phyloP scores from a whole-genome alignment of 2,797 vertebrate genomes.

The Helarctos malayanus region DNA sequence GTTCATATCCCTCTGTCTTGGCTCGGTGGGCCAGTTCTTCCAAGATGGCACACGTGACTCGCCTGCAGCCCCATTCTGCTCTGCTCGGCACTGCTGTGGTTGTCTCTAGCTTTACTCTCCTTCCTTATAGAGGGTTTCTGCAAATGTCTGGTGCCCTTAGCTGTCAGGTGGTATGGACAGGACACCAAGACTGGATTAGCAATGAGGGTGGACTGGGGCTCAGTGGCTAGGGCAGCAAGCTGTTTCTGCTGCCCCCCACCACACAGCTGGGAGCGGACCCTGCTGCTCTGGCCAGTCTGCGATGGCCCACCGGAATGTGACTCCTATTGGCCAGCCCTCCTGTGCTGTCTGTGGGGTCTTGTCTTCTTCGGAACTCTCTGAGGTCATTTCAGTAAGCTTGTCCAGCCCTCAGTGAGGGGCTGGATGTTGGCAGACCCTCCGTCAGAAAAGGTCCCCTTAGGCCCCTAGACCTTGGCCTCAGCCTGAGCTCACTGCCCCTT shows the following conservation, averaged over 20 bases:
- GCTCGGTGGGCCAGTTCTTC: neutral
- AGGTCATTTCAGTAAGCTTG: rapidly evolving
- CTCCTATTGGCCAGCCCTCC: neutral
- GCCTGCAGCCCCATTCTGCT: neutral
- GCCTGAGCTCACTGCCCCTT: too few relatives aligned
- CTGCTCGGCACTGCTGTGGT: rapidly evolving
- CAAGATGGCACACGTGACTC: rapidly evolving
- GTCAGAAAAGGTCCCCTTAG: neutral
- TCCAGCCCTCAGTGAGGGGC: too few relatives aligned
- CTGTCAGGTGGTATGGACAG: rapidly evolving
- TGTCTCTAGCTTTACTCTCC: neutral
- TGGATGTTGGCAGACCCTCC: too few relatives aligned
- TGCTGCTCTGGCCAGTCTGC: rapidly evolving
- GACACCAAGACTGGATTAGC: rapidly evolving
- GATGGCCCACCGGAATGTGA: rapidly evolving
- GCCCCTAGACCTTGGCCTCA: neutral
- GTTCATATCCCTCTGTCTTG: rapidly evolving
- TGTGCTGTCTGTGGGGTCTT: rapidly evolving
- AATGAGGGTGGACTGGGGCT: rapidly evolving
- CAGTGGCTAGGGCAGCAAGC: rapidly evolving
- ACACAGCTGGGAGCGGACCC: neutral
- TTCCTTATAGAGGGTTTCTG: rapidly evolving
- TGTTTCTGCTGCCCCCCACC: neutral
- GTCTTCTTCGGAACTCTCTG: neutral
- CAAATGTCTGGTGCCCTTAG: neutral